These are phyloP conservation scores for Drosophila nr. perissopoda DNA, from an alignment of 2,888 invertebrate species.

Conservation along the genomic window DNA sequence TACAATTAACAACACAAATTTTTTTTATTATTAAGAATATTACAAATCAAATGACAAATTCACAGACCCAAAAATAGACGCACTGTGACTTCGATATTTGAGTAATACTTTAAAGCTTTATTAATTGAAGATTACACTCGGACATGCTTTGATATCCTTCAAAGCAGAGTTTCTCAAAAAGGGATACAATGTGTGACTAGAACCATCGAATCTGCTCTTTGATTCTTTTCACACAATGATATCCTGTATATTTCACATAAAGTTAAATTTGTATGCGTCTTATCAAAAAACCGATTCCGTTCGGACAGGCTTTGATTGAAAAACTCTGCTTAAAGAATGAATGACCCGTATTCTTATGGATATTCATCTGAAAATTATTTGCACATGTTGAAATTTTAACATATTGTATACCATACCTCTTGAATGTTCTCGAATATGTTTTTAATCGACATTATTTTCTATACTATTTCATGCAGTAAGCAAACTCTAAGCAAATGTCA, in stretches of 20 bases:
- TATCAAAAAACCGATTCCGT: neutral
- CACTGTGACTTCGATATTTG: conserved; percentile 65
- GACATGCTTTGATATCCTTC: neutral
- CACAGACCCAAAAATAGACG: conserved; percentile 77
- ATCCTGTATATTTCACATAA: neutral
- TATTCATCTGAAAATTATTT: conserved; percentile 19
- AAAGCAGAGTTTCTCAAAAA: neutral
- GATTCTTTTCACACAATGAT: neutral
- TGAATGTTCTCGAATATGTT: neutral
- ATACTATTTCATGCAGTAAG: conserved; percentile 29
- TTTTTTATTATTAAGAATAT: conserved; percentile 37
- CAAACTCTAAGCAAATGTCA: conserved; percentile 20
- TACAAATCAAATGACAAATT: conserved; percentile 61
- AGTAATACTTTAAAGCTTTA: conserved; percentile 53
- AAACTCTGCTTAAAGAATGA: neutral
- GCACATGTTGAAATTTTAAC: conserved; percentile 20
- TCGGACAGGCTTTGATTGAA: neutral
- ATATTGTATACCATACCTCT: conserved; percentile 15
- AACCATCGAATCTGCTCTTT: neutral
- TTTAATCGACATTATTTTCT: conserved; percentile 1
- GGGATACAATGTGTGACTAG: neutral
- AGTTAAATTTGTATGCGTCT: neutral
- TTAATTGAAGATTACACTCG: neutral
- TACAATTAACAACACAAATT: neutral
- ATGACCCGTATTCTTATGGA: neutral